Conservation (phyloP, 2,113 vertebrate species). For the Meles meles region DNA sequence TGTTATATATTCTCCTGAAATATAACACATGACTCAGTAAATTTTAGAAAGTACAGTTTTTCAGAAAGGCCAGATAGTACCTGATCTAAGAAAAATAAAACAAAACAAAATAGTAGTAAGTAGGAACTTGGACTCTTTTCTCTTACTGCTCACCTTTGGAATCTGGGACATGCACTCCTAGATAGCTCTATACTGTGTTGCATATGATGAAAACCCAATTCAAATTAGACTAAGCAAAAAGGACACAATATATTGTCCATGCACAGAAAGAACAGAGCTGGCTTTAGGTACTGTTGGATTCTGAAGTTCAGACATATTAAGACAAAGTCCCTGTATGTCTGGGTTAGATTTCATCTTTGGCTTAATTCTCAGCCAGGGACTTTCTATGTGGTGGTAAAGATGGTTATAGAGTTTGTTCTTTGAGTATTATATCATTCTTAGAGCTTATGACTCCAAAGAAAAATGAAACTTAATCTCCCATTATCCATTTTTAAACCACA, state of each 20-base stretch:
- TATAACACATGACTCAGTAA: neutral
- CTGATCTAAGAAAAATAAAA: neutral
- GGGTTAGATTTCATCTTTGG: neutral
- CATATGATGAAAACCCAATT: neutral
- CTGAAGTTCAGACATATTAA: neutral
- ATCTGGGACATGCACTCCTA: neutral
- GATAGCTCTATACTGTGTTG: neutral
- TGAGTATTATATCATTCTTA: neutral
- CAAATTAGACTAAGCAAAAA: neutral
- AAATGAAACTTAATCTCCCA: neutral
- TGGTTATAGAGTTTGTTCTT: neutral
- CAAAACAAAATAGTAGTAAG: neutral
- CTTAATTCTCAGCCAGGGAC: neutral
- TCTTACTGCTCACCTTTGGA: neutral
- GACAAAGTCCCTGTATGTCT: neutral
- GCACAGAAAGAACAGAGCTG: neutral
- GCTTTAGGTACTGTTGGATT: neutral
- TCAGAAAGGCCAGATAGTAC: neutral
- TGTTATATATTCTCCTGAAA: neutral
- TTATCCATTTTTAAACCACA: neutral
- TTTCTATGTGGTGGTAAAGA: neutral
- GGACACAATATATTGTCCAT: neutral
- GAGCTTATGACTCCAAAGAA: neutral
- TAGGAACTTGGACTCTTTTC: neutral
- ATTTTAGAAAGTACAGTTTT: neutral